Evolutionary conservation across 2,113 vertebrate genomes (phyloP).

Genomic region (Trachemys scripta): DNA sequence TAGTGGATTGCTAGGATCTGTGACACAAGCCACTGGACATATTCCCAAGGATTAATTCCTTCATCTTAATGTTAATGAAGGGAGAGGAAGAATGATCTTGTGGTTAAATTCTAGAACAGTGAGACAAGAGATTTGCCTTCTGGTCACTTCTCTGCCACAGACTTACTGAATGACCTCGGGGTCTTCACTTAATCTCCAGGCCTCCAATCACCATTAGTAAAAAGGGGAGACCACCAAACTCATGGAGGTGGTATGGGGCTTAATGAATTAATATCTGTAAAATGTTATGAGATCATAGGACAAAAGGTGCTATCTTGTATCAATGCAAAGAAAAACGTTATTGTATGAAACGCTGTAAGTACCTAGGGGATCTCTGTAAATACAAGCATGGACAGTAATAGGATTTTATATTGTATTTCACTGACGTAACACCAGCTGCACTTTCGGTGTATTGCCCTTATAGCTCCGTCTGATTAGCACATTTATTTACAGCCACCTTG

Average conservation of each 20-base stretch:
- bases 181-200: background rate
- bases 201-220: background rate
- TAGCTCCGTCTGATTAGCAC: background rate
- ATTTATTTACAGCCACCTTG: slow-evolving; percentile 19
- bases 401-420: background rate
- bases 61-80: background rate
- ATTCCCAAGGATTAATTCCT: background rate
- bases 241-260: too few relatives aligned
- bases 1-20: background rate
- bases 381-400: background rate
- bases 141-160: background rate
- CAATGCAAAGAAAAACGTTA: background rate
- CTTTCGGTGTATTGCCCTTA: background rate
- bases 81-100: background rate
- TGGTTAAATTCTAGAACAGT: background rate
- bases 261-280: background rate
- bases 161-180: background rate
- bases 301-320: background rate
- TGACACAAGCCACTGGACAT: background rate
- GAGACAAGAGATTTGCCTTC: background rate
- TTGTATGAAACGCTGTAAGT: background rate
- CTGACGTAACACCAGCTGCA: background rate
- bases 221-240: background rate
- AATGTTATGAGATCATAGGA: background rate
- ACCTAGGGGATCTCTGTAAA: background rate